Percentiles rank a stretch among this genome's conserved stretches.
Conservation (phyloP, 1,140 invertebrate species). For the Notospermus geniculatus region DNA sequence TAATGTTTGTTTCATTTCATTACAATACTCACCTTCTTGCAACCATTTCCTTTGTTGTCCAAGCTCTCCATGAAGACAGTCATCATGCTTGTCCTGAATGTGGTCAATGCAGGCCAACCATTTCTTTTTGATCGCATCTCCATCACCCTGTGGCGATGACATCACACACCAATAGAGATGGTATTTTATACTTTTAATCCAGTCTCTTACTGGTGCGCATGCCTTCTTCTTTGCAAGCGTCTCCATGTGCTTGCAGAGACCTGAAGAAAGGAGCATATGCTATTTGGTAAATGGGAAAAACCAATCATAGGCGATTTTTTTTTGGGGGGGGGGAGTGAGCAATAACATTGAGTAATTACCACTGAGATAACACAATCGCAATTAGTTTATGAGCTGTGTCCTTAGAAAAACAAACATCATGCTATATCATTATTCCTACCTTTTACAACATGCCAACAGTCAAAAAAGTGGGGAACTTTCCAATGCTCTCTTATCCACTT, state of each 20-base stretch:
- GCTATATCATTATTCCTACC: not conserved
- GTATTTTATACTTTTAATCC: slow-evolving; percentile 6
- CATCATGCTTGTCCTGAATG: not conserved
- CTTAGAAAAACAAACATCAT: too few species aligned
- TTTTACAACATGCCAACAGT: slow-evolving; percentile 7
- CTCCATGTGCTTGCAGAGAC: too few species aligned
- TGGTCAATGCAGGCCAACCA: slow-evolving; percentile 22
- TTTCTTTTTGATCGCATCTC: slow-evolving; percentile 18
- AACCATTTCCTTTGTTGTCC: not conserved
- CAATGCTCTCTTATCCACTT: not conserved
- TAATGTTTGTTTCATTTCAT: slow-evolving; percentile 8
- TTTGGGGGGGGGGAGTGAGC: too few species aligned
- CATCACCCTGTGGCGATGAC: slow-evolving; percentile 9
- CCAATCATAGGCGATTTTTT: too few species aligned
- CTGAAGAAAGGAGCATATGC: too few species aligned
- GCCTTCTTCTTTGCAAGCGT: not conserved
- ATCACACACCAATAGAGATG: slow-evolving; percentile 5
- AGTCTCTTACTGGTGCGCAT: not conserved
- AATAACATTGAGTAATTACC: too few species aligned
- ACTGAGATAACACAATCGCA: too few species aligned
- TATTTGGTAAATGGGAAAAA: too few species aligned
- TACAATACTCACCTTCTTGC: not conserved
- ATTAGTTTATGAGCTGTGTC: too few species aligned
- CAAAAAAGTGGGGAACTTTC: slow-evolving; percentile 7
- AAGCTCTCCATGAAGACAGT: not conserved